Conservation (phyloP, 2,888 invertebrate genomes). For the Clitarchus hookeri region DNA sequence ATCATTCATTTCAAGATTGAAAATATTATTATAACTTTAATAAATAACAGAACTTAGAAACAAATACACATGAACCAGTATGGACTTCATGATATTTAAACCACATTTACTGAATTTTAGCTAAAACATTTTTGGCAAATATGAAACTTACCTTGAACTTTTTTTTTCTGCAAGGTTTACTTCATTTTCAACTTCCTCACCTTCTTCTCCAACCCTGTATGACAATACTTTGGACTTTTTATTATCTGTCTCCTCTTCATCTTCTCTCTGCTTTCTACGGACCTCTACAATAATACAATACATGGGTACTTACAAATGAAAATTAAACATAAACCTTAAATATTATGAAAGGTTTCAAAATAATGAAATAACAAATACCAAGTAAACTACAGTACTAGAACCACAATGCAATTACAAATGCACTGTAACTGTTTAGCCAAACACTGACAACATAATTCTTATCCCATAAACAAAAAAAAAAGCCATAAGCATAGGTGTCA, state of each 20-base stretch:
- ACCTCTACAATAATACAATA: slow-evolving; percentile 44
- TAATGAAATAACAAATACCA: too few relatives aligned
- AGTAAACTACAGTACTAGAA: too few relatives aligned
- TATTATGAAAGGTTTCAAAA: too few relatives aligned
- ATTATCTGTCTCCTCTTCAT: slow-evolving; percentile 45
- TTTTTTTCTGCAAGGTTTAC: slow-evolving; percentile 39
- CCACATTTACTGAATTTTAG: slow-evolving; percentile 49
- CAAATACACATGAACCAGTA: too few relatives aligned
- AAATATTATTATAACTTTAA: too few relatives aligned
- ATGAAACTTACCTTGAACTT: slow-evolving; percentile 32
- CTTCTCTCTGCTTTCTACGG: slow-evolving; percentile 51
- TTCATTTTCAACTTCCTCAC: slow-evolving; percentile 49
- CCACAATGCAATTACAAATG: too few relatives aligned
- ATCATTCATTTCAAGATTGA: too few relatives aligned
- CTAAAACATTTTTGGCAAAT: slow-evolving; percentile 34
- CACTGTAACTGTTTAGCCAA: too few relatives aligned
- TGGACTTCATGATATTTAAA: slow-evolving; percentile 36
- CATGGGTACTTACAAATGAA: not conserved
- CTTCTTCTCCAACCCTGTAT: slow-evolving; percentile 62
- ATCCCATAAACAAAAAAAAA: too few relatives aligned
- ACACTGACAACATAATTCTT: too few relatives aligned
- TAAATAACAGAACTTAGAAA: too few relatives aligned
- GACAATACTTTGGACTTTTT: slow-evolving; percentile 56
- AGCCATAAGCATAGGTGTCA: too few relatives aligned
- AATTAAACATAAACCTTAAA: not conserved